Evolutionary conservation across 2,797 vertebrate genomes (phyloP).

Genomic region (Pseudotriccus pelzelni): DNA sequence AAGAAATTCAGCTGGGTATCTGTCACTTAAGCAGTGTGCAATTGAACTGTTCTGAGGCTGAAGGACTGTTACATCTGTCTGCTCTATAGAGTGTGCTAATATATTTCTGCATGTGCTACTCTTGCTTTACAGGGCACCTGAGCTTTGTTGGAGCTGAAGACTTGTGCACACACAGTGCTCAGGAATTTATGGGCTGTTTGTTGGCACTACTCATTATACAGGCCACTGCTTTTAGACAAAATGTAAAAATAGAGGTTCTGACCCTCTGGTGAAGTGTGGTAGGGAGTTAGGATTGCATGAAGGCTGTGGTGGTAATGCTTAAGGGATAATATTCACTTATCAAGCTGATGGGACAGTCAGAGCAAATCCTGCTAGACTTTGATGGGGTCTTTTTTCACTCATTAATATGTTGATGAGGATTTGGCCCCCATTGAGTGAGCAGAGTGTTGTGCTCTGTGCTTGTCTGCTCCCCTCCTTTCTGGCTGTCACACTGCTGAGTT

Average conservation of each 20-base stretch:
- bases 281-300: constrained; percentile 23
- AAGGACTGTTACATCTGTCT: background rate
- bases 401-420: constrained; percentile 41
- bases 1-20: background rate
- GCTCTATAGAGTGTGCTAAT: background rate
- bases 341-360: constrained; percentile 27
- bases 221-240: constrained; percentile 42
- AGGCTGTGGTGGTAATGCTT: background rate
- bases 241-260: constrained; percentile 47
- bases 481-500: background rate
- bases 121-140: background rate
- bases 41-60: background rate
- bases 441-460: background rate
- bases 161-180: background rate
- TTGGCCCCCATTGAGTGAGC: background rate
- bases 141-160: background rate
- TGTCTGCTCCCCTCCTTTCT: background rate
- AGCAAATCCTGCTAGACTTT: constrained; percentile 31
- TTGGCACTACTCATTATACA: constrained; percentile 33
- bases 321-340: constrained; percentile 41
- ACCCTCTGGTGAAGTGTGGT: background rate
- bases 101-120: background rate
- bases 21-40: background rate
- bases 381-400: background rate
- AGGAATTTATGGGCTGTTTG: constrained; percentile 32